A percentile compares a stretch with the other conserved stretches of the same genome.
Evolutionary conservation across 2,113 vertebrate genomes (phyloP).

Genomic region (Leucopsar rothschildi): DNA sequence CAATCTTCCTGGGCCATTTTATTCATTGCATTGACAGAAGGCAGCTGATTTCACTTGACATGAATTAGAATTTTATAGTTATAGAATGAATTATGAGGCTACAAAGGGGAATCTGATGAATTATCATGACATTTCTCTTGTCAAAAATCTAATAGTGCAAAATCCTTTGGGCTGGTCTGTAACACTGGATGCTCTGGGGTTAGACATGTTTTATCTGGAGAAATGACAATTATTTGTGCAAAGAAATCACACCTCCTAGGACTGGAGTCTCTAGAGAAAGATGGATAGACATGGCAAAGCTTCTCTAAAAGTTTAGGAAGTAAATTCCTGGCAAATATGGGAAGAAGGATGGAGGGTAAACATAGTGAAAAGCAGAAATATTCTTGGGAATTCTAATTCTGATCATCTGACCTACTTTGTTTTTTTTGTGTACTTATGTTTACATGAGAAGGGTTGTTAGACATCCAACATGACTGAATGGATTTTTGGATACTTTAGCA

Average conservation of each 20-base stretch:
- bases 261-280: neutral
- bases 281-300: neutral
- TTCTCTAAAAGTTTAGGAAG: neutral
- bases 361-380: neutral
- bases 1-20: neutral
- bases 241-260: neutral
- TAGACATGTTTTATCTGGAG: neutral
- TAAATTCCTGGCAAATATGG: neutral
- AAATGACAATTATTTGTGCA: neutral
- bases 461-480: neutral
- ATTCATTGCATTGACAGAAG: neutral
- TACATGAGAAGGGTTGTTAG: neutral
- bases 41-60: neutral
- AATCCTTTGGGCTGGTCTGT: neutral
- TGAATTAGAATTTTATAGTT: neutral
- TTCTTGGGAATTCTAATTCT: neutral
- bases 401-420: neutral
- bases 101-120: neutral
- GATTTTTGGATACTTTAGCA: neutral
- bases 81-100: neutral
- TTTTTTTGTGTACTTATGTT: accelerated
- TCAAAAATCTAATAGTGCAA: neutral
- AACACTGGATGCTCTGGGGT: neutral
- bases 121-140: neutral
- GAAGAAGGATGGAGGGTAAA: neutral